Percentiles rank a stretch among this genome's conserved stretches.
Evolutionary conservation across 1,140 invertebrate species (phyloP).

Genomic region (Nilaparvata lugens): DNA sequence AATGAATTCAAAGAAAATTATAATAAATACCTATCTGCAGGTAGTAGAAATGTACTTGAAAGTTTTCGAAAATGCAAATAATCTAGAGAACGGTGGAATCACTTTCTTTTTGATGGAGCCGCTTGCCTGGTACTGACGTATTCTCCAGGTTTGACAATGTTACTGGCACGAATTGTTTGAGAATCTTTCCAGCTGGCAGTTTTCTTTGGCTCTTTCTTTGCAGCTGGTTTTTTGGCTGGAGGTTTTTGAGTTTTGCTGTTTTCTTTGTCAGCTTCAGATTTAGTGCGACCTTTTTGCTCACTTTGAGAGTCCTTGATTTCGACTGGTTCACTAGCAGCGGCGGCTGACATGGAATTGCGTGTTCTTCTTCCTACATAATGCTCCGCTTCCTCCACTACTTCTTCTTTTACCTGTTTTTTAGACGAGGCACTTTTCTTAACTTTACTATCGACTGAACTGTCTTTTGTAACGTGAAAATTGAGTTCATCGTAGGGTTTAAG

Average conservation of each 20-base stretch:
- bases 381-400: not conserved
- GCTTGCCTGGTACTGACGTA: slow-evolving; percentile 2
- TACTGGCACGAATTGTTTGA: slow-evolving; percentile 10
- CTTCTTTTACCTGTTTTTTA: slow-evolving; percentile 1
- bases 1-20: no score
- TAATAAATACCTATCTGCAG: no score
- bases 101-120: no score
- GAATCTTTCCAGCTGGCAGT: slow-evolving; percentile 17
- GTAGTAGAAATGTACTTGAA: no score
- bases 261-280: no score
- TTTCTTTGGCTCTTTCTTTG: not conserved
- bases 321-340: slow-evolving; percentile 4
- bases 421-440: not conserved
- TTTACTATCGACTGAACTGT: not conserved
- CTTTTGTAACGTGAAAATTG: slow-evolving; percentile 26
- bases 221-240: slow-evolving; percentile 8
- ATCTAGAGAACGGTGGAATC: no score
- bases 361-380: slow-evolving; percentile 1
- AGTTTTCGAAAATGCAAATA: no score
- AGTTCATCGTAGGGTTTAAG: slow-evolving; percentile 21
- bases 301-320: not conserved
- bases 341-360: slow-evolving; percentile 16
- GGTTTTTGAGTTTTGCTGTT: not conserved
- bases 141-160: slow-evolving; percentile 13
- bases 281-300: no score